Conservation (phyloP, 2,113 vertebrate species). For the Dipodomys spectabilis region DNA sequence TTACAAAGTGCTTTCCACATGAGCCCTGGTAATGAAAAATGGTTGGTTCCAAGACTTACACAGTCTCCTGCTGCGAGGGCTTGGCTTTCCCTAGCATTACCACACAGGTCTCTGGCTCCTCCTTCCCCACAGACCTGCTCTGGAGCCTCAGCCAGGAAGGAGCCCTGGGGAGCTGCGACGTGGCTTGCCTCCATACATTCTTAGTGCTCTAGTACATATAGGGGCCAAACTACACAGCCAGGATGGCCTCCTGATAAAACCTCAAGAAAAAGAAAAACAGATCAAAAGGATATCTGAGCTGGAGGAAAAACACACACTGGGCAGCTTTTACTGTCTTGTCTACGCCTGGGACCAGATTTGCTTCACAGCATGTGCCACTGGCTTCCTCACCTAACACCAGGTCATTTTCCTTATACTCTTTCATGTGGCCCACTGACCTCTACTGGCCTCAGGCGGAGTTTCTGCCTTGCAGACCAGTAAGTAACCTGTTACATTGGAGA, state of each 20-base stretch:
- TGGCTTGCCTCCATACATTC: not conserved
- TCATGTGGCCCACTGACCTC: not conserved
- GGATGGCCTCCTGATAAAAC: not conserved
- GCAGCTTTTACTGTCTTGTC: not conserved
- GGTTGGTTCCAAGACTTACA: not conserved
- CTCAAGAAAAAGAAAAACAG: not conserved
- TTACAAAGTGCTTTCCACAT: not conserved
- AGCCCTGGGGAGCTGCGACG: not conserved
- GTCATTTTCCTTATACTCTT: not conserved
- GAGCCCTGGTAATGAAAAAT: not conserved
- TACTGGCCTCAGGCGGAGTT: not conserved
- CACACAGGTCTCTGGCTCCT: not conserved
- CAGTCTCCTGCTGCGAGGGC: not conserved
- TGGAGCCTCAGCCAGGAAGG: not conserved
- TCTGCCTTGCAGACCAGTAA: not conserved
- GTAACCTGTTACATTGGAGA: fast-evolving
- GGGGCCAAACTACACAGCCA: not conserved
- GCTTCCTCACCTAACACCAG: no score
- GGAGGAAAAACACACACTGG: not conserved
- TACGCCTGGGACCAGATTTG: fast-evolving
- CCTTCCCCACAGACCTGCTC: fast-evolving
- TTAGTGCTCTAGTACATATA: not conserved
- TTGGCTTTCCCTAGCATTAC: fast-evolving
- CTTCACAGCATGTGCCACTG: fast-evolving
- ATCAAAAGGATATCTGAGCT: conserved; percentile 4